Percentiles rank a stretch among this genome's conserved stretches.
phyloP scores from a whole-genome alignment of 2,113 vertebrate species.

The Urocynchramus pylzowi region DNA sequence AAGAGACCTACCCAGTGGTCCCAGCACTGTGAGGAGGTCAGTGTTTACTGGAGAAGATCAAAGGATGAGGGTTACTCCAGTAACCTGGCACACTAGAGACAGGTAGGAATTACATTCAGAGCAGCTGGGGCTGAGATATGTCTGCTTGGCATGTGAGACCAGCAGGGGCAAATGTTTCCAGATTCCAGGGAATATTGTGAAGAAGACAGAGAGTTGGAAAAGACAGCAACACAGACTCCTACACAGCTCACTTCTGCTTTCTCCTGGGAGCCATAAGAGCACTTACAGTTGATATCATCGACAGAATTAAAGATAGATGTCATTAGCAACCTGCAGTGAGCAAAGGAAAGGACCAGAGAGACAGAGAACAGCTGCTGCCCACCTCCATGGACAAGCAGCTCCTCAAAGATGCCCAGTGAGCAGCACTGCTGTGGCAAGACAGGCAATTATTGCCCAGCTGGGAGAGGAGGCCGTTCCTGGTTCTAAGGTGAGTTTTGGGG shows the following conservation, averaged over 20 bases:
- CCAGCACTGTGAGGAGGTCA: neutral
- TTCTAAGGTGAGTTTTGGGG: neutral
- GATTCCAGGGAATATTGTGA: neutral
- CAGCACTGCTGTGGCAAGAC: neutral
- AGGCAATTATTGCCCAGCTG: neutral
- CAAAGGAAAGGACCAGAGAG: neutral
- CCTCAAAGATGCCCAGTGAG: neutral
- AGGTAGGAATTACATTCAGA: neutral
- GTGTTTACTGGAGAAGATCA: neutral
- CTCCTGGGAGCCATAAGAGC: neutral
- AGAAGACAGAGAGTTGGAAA: neutral
- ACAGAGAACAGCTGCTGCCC: neutral
- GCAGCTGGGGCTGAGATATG: neutral
- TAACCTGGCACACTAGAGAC: neutral
- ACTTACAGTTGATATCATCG: neutral
- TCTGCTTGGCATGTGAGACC: neutral
- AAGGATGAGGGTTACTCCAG: neutral
- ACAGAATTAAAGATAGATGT: neutral
- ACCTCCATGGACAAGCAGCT: neutral
- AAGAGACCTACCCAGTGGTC: neutral
- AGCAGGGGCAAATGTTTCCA: neutral
- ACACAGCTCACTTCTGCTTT: neutral
- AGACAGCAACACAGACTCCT: neutral
- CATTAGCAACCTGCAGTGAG: neutral
- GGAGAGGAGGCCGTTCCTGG: neutral